These are phyloP conservation scores for Galeopsomyia nigrocyanea DNA, from an alignment of 2,888 invertebrate genomes.

Conservation along the genomic window DNA sequence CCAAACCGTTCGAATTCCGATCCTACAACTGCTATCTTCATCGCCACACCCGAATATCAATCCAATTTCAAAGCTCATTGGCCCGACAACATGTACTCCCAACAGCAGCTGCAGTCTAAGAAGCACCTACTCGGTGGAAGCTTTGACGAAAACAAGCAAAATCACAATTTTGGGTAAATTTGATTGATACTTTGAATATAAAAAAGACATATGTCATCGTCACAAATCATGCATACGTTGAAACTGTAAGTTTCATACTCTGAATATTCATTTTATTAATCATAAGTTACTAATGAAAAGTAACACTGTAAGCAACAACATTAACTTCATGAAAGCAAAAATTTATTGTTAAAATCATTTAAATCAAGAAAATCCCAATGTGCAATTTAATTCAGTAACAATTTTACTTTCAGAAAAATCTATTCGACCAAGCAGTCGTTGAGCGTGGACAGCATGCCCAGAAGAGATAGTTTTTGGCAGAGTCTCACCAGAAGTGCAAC, in stretches of 20 bases:
- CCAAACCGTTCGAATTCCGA: constrained; percentile 42
- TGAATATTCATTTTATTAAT: no score
- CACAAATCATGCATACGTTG: no score
- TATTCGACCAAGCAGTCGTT: constrained; percentile 48
- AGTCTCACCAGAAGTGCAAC: constrained; percentile 51
- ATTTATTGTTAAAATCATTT: no score
- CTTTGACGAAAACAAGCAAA: constrained; percentile 14
- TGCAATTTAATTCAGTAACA: background rate
- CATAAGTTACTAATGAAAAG: no score
- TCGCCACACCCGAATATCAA: constrained; percentile 19
- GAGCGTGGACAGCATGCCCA: constrained; percentile 45
- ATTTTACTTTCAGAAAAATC: constrained; percentile 27
- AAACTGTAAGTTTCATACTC: no score
- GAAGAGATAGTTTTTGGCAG: constrained; percentile 53
- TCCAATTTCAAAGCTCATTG: constrained; percentile 24
- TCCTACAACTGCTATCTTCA: constrained; percentile 16
- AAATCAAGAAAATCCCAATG: no score
- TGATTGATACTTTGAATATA: background rate
- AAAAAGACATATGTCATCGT: background rate
- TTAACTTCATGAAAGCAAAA: no score
- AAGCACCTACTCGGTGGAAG: constrained; percentile 5
- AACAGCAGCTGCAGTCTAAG: constrained; percentile 31
- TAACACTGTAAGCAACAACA: no score
- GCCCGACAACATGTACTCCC: constrained; percentile 47
- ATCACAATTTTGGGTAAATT: constrained; percentile 37